Evolutionary conservation across 2,888 invertebrate species (phyloP), one percentile per base, ranked within the genome.

Genomic region (Oasisia sp.): DNA sequence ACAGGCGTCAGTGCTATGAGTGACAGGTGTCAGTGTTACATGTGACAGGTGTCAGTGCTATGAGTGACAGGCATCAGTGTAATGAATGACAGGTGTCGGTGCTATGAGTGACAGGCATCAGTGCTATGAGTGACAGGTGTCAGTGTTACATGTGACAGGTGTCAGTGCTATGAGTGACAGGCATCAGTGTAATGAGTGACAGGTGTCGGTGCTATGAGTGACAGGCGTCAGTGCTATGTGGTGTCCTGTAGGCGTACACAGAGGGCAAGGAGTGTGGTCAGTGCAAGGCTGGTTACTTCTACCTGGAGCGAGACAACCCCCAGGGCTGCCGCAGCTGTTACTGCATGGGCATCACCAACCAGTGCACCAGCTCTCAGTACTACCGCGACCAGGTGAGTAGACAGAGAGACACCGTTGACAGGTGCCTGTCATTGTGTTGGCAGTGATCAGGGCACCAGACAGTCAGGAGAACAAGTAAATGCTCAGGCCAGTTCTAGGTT

Each of bases 241-340:
- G 14, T 90, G 32, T 91, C n/a, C 91, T 91, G 89, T 92, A 98
- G 97, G 97, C 97, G 0, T 98, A 97, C 93, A 95, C 94, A 12
- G 94, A 94, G 11, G 98, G 98, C 2, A 97, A 97, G 93, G 97
- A 97, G 8, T 99, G 99, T 95, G 98, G 98, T 94, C 97, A 97
- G 0, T 99, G 99, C 96, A 97, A 97, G 94, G 98, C 98, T 50
- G 99, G 99, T 32, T 98, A 98, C 44, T 99, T 98, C 97, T 98
- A 99, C 96, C 97, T 99, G 91, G 98, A 98, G 96, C 97, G 97
- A 7, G 97, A 97, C 92, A 99, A 99, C 96, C 97, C 98, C 0
- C 97, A 98, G 8, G 99, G 99, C 0, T 99, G 99, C 93, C 93
- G 95, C 19, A 32, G 56, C 12, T 94, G 94, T 56, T 99, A 99